A percentile compares a stretch with the other conserved stretches of the same genome.
Evolutionary conservation across 2,113 vertebrate species (phyloP).

Genomic region (Nipponia nippon): DNA sequence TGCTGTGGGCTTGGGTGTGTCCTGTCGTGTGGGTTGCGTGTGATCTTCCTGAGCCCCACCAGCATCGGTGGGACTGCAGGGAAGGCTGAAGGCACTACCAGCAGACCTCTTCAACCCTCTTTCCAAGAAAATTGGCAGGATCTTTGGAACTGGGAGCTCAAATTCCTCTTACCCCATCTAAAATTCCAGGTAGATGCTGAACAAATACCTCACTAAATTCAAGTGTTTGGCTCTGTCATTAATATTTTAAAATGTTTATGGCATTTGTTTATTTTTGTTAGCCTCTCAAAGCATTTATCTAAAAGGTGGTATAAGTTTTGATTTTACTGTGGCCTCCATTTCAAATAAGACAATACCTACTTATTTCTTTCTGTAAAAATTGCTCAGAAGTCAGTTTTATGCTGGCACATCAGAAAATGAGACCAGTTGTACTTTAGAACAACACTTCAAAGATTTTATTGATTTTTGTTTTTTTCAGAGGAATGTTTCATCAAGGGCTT

Average conservation of each 20-base stretch:
- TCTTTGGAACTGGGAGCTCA: background rate
- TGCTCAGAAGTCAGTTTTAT: conserved; percentile 33
- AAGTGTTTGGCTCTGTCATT: background rate
- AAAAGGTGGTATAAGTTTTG: background rate
- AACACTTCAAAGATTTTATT: conserved; percentile 60
- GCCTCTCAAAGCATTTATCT: background rate
- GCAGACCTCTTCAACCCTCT: background rate
- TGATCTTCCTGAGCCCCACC: background rate
- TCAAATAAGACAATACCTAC: background rate
- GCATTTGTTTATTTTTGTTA: background rate
- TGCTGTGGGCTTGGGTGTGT: background rate
- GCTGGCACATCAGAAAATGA: conserved; percentile 46
- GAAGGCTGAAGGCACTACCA: background rate
- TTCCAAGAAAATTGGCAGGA: background rate
- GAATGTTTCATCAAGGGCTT: conserved; percentile 37
- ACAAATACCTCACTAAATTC: background rate
- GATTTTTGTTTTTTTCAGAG: conserved; percentile 46
- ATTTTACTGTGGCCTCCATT: background rate
- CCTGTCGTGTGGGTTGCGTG: accelerated
- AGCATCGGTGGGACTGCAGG: accelerated
- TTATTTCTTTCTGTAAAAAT: background rate
- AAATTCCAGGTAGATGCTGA: background rate
- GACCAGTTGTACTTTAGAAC: conserved; percentile 44
- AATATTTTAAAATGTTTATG: background rate
- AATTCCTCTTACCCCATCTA: background rate